phyloP scores from a whole-genome alignment of 2,113 vertebrate species.

The Pituophis catenifer region DNA sequence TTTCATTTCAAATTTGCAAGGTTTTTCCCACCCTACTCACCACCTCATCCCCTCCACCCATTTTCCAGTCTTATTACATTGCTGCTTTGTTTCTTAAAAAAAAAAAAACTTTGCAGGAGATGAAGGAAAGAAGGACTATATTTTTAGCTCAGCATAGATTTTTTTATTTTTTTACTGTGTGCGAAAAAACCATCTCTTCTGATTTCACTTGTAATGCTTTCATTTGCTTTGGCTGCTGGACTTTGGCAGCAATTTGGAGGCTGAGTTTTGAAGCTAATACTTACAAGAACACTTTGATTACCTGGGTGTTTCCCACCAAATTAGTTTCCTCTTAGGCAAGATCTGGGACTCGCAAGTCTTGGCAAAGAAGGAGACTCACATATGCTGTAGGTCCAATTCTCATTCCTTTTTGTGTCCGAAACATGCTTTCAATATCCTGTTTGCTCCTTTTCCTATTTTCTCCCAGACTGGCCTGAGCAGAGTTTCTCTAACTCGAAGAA shows the following conservation, averaged over 20 bases:
- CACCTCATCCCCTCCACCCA: neutral
- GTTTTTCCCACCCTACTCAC: slow-evolving; percentile 12
- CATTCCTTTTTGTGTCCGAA: neutral
- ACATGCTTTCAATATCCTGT: neutral
- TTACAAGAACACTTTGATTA: slow-evolving; percentile 1
- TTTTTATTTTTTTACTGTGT: neutral
- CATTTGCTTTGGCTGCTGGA: neutral
- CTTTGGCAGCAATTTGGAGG: neutral
- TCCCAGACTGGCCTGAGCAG: neutral
- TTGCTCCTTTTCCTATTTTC: neutral
- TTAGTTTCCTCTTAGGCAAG: neutral
- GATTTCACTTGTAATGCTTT: neutral
- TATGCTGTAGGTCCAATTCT: neutral
- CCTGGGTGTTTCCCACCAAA: fast-evolving
- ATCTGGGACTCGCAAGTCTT: fast-evolving
- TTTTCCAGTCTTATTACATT: neutral
- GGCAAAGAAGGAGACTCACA: neutral
- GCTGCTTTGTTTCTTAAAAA: neutral
- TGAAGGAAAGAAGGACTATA: neutral
- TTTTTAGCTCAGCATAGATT: neutral
- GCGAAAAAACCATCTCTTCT: neutral
- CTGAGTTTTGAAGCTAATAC: neutral
- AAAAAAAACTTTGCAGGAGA: neutral
- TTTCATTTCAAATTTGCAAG: slow-evolving; percentile 20
- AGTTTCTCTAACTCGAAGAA: neutral